Conservation (phyloP, 2,113 vertebrate species). For the Periophthalmodon schlosseri region DNA sequence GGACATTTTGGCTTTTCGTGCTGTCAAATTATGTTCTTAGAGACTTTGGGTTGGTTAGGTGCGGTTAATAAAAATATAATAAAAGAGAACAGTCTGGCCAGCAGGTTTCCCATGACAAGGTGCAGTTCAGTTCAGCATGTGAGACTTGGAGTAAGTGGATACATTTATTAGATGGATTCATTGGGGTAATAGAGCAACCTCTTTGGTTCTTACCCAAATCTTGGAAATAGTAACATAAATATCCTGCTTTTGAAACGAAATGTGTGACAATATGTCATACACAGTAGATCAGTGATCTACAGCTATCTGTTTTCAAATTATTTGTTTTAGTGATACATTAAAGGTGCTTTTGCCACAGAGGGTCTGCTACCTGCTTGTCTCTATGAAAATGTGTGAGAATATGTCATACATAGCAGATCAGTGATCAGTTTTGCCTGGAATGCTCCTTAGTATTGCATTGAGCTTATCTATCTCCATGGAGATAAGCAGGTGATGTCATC, state of each 20-base stretch:
- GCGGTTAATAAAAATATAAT: conserved; percentile 11
- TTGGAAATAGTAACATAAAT: neutral
- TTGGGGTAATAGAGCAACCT: neutral
- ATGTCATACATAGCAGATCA: no score
- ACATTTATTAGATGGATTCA: neutral
- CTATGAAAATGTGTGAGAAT: no score
- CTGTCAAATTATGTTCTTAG: conserved; percentile 19
- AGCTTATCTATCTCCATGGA: neutral
- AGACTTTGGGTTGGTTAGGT: neutral
- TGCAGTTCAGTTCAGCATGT: neutral
- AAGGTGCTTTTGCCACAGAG: neutral
- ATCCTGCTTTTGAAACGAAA: neutral
- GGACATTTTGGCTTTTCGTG: neutral
- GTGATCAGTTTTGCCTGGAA: neutral
- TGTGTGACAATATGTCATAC: neutral
- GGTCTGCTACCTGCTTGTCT: neutral
- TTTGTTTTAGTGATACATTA: neutral
- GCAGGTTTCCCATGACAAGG: neutral
- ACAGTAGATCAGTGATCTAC: neutral
- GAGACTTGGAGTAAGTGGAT: neutral
- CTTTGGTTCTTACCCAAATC: neutral
- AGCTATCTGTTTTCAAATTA: neutral
- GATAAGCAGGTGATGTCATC: neutral
- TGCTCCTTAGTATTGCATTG: neutral
- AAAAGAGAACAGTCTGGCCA: neutral